phyloP scores from a whole-genome alignment of 2,797 vertebrate genomes.

The Enteromius unitaeniatus region DNA sequence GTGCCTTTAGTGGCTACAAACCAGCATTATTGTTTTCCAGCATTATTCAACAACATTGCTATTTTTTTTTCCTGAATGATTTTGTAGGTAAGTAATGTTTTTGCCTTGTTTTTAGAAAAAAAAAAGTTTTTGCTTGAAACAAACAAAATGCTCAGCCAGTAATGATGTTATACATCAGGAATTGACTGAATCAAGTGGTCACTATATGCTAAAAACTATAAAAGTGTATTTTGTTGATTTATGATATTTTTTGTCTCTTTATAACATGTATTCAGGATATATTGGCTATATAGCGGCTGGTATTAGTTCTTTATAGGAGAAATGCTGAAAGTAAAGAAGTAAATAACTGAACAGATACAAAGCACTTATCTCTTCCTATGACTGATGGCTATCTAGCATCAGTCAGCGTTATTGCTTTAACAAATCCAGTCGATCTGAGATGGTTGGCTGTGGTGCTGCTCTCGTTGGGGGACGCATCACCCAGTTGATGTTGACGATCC shows the following conservation, averaged over 20 bases:
- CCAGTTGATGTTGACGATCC: constrained; percentile 49
- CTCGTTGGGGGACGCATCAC: constrained; percentile 1
- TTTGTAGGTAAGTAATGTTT: too few relatives aligned
- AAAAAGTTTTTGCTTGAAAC: too few relatives aligned
- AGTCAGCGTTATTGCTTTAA: constrained; percentile 27
- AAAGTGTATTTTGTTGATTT: neutral
- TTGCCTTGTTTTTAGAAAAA: too few relatives aligned
- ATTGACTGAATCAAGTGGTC: neutral
- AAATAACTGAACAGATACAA: neutral
- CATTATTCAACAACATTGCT: neutral
- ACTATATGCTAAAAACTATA: neutral
- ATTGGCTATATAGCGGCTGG: neutral
- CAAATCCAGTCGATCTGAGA: constrained; percentile 35
- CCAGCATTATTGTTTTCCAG: neutral
- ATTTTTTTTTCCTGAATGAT: too few relatives aligned
- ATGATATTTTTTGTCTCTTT: neutral
- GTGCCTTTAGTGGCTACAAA: neutral
- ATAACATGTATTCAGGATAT: neutral
- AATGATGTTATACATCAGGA: neutral
- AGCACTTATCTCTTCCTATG: constrained; percentile 17
- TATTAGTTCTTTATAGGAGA: neutral
- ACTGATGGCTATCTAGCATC: constrained; percentile 1
- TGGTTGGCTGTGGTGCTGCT: constrained; percentile 5
- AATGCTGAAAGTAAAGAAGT: neutral
- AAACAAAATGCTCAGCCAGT: too few relatives aligned